Percentiles rank a stretch among this genome's conserved stretches.
phyloP scores from a whole-genome alignment of 2,113 vertebrate genomes.

The Noctilio leporinus region DNA sequence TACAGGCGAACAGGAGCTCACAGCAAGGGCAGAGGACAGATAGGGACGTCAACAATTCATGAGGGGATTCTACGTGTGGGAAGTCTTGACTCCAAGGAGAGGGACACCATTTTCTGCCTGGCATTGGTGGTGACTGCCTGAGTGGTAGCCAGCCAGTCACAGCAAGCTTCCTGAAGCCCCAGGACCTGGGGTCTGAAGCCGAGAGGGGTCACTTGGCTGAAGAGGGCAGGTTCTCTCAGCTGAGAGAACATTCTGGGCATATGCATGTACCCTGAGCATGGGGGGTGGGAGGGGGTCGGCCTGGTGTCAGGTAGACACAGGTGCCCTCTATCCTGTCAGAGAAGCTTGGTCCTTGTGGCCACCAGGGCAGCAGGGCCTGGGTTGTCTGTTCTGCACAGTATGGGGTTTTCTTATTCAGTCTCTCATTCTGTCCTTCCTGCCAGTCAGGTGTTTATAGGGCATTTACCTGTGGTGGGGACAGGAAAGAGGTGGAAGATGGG shows the following conservation, averaged over 20 bases:
- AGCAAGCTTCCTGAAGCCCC: neutral
- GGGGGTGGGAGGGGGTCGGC: neutral
- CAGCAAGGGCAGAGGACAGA: neutral
- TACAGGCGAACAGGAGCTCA: neutral
- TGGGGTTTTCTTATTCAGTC: neutral
- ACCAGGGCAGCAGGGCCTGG: too few relatives aligned
- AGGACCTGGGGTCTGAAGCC: neutral
- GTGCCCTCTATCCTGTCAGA: neutral
- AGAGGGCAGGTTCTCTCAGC: neutral
- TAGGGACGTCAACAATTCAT: neutral
- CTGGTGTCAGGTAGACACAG: neutral
- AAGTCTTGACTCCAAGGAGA: neutral
- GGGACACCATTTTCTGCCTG: too few relatives aligned
- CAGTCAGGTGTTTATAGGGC: neutral
- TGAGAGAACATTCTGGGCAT: accelerated
- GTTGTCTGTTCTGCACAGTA: neutral
- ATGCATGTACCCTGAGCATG: neutral
- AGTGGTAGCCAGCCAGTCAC: neutral
- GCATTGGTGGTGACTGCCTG: neutral
- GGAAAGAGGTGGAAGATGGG: neutral
- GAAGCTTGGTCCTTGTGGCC: neutral
- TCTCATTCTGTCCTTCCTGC: neutral
- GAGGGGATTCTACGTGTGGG: neutral
- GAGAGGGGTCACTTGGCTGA: neutral
- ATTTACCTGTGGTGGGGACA: neutral